Evolutionary conservation across 2,113 vertebrate species (phyloP).

Genomic region (Hipposideros armiger): DNA sequence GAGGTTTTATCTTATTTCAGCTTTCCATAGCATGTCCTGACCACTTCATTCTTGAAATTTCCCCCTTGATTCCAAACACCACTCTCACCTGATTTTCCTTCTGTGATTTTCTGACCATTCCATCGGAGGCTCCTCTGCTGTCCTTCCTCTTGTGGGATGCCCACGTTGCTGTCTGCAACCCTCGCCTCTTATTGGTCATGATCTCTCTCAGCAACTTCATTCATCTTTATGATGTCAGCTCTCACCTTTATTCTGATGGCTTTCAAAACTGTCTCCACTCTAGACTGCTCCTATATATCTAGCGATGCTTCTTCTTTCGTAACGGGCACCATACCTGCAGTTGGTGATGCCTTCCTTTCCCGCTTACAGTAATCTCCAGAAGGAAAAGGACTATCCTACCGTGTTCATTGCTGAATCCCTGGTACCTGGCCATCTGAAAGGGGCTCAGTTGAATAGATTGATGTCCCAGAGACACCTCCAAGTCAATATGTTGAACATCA

Average conservation of each 20-base stretch:
- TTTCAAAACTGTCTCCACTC: background rate
- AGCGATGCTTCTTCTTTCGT: background rate
- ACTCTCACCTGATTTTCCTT: background rate
- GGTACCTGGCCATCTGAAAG: background rate
- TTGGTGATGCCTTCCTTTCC: background rate
- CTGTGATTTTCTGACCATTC: background rate
- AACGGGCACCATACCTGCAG: background rate
- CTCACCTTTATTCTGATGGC: background rate
- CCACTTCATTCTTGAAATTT: background rate
- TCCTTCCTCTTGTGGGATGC: background rate
- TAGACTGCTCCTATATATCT: background rate
- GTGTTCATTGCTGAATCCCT: background rate
- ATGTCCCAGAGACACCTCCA: background rate
- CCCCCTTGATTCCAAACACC: background rate
- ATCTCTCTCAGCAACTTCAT: background rate
- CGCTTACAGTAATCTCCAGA: background rate
- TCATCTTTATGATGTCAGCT: background rate
- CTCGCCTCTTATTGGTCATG: background rate
- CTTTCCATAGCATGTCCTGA: background rate
- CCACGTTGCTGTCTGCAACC: background rate
- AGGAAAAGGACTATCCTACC: background rate
- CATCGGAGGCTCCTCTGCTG: background rate
- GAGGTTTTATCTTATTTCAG: background rate
- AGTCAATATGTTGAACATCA: background rate
- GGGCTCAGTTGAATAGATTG: background rate